phyloP scores from a whole-genome alignment of 2,888 invertebrate genomes.

The Drosophila barbarae region DNA sequence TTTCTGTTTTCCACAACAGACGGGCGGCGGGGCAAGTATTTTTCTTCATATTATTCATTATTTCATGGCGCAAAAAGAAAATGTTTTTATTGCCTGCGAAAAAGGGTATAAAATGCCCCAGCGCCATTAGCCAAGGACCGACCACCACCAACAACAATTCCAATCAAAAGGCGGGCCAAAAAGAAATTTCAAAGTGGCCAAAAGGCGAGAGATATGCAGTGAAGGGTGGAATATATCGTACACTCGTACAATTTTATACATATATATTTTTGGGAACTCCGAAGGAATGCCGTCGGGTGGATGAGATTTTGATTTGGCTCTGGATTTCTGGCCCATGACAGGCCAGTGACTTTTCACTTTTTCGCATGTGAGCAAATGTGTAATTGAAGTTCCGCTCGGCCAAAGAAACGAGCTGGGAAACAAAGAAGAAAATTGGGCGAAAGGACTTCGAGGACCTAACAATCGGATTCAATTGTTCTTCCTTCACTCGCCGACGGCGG shows the following conservation, averaged over 20 bases:
- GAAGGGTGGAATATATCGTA: slow-evolving; percentile 20
- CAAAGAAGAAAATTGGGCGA: slow-evolving; percentile 15
- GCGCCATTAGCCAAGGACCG: slow-evolving; percentile 59
- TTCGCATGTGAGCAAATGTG: slow-evolving; percentile 51
- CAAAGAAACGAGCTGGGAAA: slow-evolving; percentile 14
- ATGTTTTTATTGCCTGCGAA: slow-evolving; percentile 73
- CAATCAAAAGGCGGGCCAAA: slow-evolving; percentile 49
- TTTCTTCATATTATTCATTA: slow-evolving; percentile 74
- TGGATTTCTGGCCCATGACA: slow-evolving; percentile 50
- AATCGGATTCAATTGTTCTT: slow-evolving; percentile 56
- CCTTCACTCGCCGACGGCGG: slow-evolving; percentile 41
- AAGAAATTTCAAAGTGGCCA: slow-evolving; percentile 37
- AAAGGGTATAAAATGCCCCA: slow-evolving; percentile 67
- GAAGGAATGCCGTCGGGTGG: slow-evolving; percentile 61
- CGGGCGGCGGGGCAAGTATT: slow-evolving; percentile 55
- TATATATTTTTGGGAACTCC: slow-evolving; percentile 5
- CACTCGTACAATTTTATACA: slow-evolving; percentile 1
- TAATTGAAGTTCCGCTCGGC: slow-evolving; percentile 59
- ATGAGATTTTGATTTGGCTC: slow-evolving; percentile 47
- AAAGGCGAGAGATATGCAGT: slow-evolving; percentile 28
- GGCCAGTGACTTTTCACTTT: slow-evolving; percentile 66
- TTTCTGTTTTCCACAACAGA: slow-evolving; percentile 59
- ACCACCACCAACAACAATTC: slow-evolving; percentile 26
- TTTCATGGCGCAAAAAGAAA: slow-evolving; percentile 60
- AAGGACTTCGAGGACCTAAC: slow-evolving; percentile 41